Evolutionary conservation across 2,888 invertebrate species (phyloP).

Genomic region (Orthonychiurus folsomi): DNA sequence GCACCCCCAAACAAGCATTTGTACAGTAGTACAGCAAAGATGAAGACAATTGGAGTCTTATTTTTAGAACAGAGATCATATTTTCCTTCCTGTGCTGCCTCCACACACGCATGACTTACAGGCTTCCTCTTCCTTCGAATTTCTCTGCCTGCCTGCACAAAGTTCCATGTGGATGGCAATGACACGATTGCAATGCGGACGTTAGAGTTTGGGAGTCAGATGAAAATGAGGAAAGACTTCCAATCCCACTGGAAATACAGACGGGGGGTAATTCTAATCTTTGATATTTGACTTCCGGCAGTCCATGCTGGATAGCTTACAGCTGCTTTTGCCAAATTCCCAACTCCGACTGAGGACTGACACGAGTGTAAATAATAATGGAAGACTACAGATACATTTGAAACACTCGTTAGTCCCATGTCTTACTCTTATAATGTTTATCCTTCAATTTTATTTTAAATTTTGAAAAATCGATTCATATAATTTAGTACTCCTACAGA

Average conservation of each 20-base stretch:
- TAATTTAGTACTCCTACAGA: no score
- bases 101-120: background rate
- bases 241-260: background rate
- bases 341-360: no score
- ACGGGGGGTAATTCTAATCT: no score
- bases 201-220: background rate
- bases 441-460: no score
- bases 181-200: background rate
- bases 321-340: no score
- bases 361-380: no score
- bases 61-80: background rate
- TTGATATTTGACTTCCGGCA: background rate
- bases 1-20: background rate
- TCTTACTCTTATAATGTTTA: no score
- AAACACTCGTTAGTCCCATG: no score
- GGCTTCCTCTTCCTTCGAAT: background rate
- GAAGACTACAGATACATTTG: no score
- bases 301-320: no score
- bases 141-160: background rate
- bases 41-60: background rate
- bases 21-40: background rate
- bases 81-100: background rate
- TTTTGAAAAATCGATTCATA: no score
- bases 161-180: background rate
- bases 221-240: background rate